Evolutionary conservation across 1,140 invertebrate species (phyloP).

Genomic region (Lasaia peninsularis): DNA sequence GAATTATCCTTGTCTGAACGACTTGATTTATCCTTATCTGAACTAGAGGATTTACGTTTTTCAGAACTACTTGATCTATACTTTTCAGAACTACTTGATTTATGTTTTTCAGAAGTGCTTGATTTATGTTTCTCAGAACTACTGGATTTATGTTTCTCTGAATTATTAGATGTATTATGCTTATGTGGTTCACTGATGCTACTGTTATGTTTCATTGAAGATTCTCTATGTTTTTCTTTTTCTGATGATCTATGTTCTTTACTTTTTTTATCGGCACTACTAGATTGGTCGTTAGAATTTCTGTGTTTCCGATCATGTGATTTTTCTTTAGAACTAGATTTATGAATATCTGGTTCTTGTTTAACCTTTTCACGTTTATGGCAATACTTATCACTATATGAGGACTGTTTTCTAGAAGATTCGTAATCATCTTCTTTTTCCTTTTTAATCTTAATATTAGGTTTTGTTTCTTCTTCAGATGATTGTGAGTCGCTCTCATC

Average conservation of each 20-base stretch:
- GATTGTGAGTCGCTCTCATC: constrained; percentile 56
- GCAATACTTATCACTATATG: constrained; percentile 30
- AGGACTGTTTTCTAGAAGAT: constrained; percentile 38
- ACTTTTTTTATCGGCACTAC: constrained; percentile 31
- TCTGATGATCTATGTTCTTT: constrained; percentile 15
- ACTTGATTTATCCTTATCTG: constrained; percentile 17
- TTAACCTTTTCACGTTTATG: constrained; percentile 41
- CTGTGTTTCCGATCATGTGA: constrained; percentile 36
- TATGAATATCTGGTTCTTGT: constrained; percentile 25
- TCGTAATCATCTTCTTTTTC: constrained; percentile 32
- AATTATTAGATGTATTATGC: constrained; percentile 4
- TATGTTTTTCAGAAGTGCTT: constrained; percentile 19
- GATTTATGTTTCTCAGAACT: constrained; percentile 22
- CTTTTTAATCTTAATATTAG: constrained; percentile 38
- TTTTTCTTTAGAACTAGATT: constrained; percentile 37
- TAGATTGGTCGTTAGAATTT: constrained; percentile 38
- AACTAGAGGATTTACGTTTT: constrained; percentile 25
- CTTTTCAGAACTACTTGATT: constrained; percentile 18
- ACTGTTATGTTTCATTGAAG: constrained; percentile 31
- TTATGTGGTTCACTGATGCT: constrained; percentile 15
- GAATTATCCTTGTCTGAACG: constrained; percentile 27
- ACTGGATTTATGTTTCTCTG: constrained; percentile 14
- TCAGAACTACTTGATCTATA: constrained; percentile 23
- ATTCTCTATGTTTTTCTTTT: constrained; percentile 30
- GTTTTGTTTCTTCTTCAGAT: constrained; percentile 42